These are phyloP conservation scores for Halichoerus grypus DNA, from an alignment of 2,113 vertebrate genomes.

Conservation along the genomic window DNA sequence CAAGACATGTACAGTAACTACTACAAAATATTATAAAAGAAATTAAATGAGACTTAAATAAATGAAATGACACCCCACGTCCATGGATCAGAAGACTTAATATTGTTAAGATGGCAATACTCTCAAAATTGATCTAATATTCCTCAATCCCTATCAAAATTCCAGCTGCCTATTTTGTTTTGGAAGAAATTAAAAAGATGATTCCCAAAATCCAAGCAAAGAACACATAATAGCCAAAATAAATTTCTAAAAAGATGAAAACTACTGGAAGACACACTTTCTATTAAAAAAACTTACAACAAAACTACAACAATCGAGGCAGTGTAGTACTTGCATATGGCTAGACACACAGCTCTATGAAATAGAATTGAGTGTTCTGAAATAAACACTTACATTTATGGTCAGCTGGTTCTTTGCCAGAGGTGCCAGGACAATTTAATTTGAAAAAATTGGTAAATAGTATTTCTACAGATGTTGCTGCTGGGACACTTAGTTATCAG, in stretches of 20 bases:
- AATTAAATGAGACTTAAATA: neutral
- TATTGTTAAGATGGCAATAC: neutral
- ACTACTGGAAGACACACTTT: neutral
- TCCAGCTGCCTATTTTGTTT: neutral
- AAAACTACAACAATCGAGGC: neutral
- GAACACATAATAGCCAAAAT: neutral
- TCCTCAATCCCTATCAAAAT: neutral
- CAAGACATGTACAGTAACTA: neutral
- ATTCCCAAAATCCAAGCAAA: neutral
- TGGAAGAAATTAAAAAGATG: neutral
- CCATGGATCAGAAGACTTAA: neutral
- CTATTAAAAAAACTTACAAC: neutral
- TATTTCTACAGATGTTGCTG: neutral
- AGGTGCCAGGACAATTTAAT: neutral
- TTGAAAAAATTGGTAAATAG: neutral
- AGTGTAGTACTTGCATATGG: neutral
- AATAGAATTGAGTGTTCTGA: neutral
- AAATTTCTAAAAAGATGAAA: neutral
- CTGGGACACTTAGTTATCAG: neutral
- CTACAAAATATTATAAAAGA: neutral
- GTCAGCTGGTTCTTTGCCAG: neutral
- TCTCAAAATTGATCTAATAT: neutral
- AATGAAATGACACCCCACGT: neutral
- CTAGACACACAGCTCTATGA: neutral
- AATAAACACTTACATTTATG: neutral